Percentiles rank a stretch among this genome's conserved stretches.
Evolutionary conservation across 1,140 invertebrate genomes (phyloP).

Genomic region (Diorhabda elongata): DNA sequence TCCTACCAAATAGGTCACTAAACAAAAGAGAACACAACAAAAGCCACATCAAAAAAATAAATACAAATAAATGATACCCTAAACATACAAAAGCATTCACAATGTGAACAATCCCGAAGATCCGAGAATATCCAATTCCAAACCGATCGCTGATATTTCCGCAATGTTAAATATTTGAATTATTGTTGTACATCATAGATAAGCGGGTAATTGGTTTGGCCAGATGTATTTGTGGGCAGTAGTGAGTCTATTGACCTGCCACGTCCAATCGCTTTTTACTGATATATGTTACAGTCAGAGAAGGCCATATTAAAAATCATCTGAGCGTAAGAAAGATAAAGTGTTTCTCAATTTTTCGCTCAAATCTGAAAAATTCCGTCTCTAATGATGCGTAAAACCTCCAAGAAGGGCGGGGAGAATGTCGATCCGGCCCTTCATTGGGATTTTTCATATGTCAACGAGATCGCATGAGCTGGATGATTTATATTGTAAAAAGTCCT

Average conservation of each 20-base stretch:
- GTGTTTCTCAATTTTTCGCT: conserved; percentile 36
- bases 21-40: neutral
- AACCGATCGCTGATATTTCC: conserved; percentile 10
- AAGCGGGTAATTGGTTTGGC: conserved; percentile 15
- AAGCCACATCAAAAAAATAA: neutral
- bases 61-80: neutral
- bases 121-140: neutral
- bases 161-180: conserved; percentile 21
- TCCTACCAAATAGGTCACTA: neutral
- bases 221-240: conserved; percentile 17
- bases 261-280: conserved; percentile 23
- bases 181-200: conserved; percentile 21
- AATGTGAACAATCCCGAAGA: neutral
- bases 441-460: conserved; percentile 24
- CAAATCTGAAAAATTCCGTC: conserved; percentile 31
- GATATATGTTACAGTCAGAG: conserved; percentile 29
- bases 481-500: neutral
- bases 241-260: conserved; percentile 16
- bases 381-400: conserved; percentile 34
- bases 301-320: conserved; percentile 36
- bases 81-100: conserved; percentile 2
- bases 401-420: conserved; percentile 13
- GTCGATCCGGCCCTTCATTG: conserved; percentile 16
- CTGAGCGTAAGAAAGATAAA: conserved; percentile 37
- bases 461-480: conserved; percentile 10